These are phyloP conservation scores for Drosophila biarmipes DNA, from an alignment of 1,140 invertebrate species.

Conservation along the genomic window DNA sequence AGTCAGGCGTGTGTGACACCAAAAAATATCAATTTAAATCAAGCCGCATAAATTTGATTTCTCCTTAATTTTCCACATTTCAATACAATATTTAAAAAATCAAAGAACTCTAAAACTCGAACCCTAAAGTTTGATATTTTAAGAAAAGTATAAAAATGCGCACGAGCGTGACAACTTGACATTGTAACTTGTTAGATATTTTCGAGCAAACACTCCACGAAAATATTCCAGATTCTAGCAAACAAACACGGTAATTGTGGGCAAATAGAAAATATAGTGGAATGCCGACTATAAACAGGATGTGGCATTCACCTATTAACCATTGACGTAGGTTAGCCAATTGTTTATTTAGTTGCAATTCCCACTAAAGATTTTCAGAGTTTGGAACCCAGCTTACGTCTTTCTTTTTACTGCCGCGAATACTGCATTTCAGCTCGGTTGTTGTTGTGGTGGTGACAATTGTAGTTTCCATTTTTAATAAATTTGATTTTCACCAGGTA, in stretches of 20 bases:
- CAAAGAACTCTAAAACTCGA: not conserved
- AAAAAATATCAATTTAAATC: too few relatives aligned
- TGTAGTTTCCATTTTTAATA: conserved; percentile 66
- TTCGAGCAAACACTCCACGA: conserved; percentile 17
- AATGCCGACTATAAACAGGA: conserved; percentile 60
- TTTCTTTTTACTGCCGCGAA: conserved; percentile 56
- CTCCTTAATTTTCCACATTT: too few relatives aligned
- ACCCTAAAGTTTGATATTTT: not conserved
- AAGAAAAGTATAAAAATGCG: not conserved
- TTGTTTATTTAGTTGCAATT: conserved; percentile 19
- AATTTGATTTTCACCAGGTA: conserved; percentile 17
- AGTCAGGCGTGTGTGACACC: not conserved
- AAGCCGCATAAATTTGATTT: too few relatives aligned
- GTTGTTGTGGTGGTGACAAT: conserved; percentile 68
- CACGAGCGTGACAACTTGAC: conserved; percentile 22
- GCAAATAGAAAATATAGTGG: conserved; percentile 54
- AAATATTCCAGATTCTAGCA: conserved; percentile 17
- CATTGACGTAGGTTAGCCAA: conserved; percentile 59
- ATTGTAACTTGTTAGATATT: conserved; percentile 48
- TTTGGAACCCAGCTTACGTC: conserved; percentile 51
- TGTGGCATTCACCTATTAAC: conserved; percentile 54
- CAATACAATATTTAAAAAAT: too few relatives aligned
- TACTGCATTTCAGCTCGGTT: conserved; percentile 47
- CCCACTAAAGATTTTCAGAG: conserved; percentile 4
- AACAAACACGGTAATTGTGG: conserved; percentile 35